Base-by-base conservation (phyloP, 2,113 vertebrate genomes). In the Solea solea region DNA sequence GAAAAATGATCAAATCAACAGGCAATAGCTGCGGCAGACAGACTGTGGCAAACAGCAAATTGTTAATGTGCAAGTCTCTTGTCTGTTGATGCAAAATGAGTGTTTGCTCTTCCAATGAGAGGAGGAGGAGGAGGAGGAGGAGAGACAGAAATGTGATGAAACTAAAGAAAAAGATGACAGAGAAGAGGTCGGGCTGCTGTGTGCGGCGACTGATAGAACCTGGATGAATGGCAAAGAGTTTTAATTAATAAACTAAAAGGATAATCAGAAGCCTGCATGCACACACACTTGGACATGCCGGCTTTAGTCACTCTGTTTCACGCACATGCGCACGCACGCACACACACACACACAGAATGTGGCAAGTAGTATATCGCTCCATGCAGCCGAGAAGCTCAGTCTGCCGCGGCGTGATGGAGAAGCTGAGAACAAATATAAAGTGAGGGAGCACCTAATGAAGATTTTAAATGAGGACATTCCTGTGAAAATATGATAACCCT, bases 401-500 rank as follows among this genome's bases (percentile, higher is more conserved):
- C 66, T 61, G 78, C 60, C 9, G 65, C 27, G 66, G 69, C 39
- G 63, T 86, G 80, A 87, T 82, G 64, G 56, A 81, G 64, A 54
- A 75, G 76, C 63, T 3, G 73, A 45, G 64, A 86, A 86, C 69
- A 82, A 75, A 74, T 72, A 72, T 42, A 77, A 80, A 85, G 67
- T 64, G 71, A 78, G 73, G 10, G 40, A 75, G 57, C 0, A 69
- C 63, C 78, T 83, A 89, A 90, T 85, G 82, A 89, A 84, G 74
- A 82, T 82, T 88, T 85, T 69, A 88, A 90, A 85, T 89, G 76
- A 84, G 80, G 60, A 86, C 64, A 77, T 74, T 88, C 63, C 86
- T 87, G 85, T 74, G 73, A 85, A 91, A 91, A 86, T 78, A 89
- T 84, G 85, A 90, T 86, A 87, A 88, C 54, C 72, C 65, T 14